Base-by-base conservation (phyloP, 2,888 invertebrate genomes). In the Siphlonurus alternatus region DNA sequence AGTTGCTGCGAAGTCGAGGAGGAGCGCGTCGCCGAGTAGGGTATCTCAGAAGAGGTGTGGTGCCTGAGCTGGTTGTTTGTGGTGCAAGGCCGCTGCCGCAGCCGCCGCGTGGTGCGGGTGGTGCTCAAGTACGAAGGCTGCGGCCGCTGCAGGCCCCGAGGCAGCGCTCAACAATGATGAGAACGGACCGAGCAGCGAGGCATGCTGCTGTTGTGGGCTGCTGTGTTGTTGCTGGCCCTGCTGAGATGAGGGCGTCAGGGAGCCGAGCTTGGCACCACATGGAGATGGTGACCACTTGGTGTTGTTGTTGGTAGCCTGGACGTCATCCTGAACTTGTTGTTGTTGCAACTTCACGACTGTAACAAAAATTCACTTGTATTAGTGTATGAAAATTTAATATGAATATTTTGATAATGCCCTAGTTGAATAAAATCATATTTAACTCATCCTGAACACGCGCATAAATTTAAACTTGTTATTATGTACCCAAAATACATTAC, bases 101-200 rank as follows among this genome's bases (percentile, higher is more conserved):
- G 56, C 56, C 5, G 56, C 56, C 56, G 56, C 56, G 56, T 56
- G 56, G 56, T 56, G 56, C 56, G 56, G 56, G 56, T 56, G 56
- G 5, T 56, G 7, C n/a, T 10, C 5, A 20, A 56, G 7, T 5
- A 56, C 5, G 22, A n/a, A 5, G 56, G 56, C 56, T 7, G 56
- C 56, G 19, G 56, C 56, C 10, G 53, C 53, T 5, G 56, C 56
- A 7, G 56, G 56, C 7, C 56, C 56, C 20, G 56, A 56, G n/a
- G n/a, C n/a, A 10, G 53, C 53, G n/a, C 56, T 22, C n/a, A 56
- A 22, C 56, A 56, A n/a, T 7, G 56, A 56, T 10, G 56, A 56
- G 22, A 56, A 56, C 7, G 56, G 56, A 7, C 56, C 56, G 7
- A 56, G 56, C 5, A 56, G 56, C 15, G n/a, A 22, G 7, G n/a